Evolutionary conservation across 2,113 vertebrate genomes (phyloP).

Genomic region (Eleginops maclovinus): DNA sequence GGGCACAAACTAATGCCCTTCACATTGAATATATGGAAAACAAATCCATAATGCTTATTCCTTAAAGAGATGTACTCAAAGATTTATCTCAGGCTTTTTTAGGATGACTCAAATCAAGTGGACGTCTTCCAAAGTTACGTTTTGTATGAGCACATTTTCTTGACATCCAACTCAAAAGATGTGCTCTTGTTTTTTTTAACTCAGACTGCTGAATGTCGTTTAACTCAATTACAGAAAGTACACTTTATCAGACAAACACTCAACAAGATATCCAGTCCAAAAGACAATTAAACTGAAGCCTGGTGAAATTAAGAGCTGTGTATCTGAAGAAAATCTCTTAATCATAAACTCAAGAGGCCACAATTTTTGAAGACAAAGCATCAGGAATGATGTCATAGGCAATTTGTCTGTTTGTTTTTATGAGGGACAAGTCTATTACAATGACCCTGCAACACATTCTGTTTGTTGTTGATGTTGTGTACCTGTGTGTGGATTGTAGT

Average conservation of each 20-base stretch:
- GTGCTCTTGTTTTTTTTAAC: no score
- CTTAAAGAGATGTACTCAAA: not conserved
- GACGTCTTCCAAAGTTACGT: not conserved
- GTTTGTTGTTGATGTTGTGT: constrained; percentile 8
- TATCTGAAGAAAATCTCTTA: not conserved
- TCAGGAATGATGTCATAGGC: not conserved
- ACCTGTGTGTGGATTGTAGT: constrained; percentile 92
- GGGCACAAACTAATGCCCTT: not conserved
- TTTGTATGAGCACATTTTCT: no score
- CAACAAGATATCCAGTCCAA: not conserved
- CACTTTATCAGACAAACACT: no score
- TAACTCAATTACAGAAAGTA: no score
- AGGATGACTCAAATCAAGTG: not conserved
- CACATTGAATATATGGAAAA: not conserved
- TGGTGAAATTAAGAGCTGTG: no score
- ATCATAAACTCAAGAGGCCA: not conserved
- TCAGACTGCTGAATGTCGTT: no score
- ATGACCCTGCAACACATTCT: not conserved
- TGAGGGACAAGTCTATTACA: no score
- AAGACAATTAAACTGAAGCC: not conserved
- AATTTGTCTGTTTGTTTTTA: not conserved
- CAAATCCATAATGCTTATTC: not conserved
- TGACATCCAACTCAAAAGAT: no score
- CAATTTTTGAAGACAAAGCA: not conserved
- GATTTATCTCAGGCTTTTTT: not conserved